These are phyloP conservation scores for Phaenicophaeus curvirostris DNA, from an alignment of 2,797 vertebrate species.

Conservation along the genomic window DNA sequence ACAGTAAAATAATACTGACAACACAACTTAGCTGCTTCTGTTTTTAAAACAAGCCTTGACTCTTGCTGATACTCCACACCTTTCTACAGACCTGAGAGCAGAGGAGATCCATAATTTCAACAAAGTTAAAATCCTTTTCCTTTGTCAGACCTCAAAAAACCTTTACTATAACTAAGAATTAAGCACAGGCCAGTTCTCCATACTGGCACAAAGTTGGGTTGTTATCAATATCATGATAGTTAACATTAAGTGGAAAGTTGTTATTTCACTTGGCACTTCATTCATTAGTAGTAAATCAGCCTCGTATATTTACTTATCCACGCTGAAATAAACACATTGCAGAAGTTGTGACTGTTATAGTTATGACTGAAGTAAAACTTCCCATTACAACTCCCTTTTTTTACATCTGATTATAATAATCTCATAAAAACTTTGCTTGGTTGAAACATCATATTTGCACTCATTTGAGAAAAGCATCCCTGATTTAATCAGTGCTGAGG, in stretches of 20 bases:
- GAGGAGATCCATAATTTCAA: neutral
- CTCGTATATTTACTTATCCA: neutral
- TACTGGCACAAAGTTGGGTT: neutral
- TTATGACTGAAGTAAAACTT: neutral
- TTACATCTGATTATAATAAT: neutral
- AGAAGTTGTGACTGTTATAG: neutral
- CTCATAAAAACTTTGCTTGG: neutral
- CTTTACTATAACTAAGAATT: neutral
- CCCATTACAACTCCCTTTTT: neutral
- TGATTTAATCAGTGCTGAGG: constrained; percentile 23
- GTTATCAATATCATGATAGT: neutral
- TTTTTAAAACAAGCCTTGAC: neutral
- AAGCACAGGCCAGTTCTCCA: rapidly evolving
- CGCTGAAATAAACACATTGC: neutral
- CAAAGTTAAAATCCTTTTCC: neutral
- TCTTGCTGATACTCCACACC: neutral
- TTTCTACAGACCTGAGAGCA: neutral
- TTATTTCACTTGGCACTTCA: neutral
- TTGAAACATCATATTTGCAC: neutral
- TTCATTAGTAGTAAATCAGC: neutral
- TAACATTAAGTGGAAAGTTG: neutral
- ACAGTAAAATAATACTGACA: neutral
- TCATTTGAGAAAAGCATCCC: neutral
- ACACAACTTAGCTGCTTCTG: neutral
- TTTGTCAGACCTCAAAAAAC: neutral